Conservation (phyloP, 2,888 invertebrate genomes). For the Idaea aversata region DNA sequence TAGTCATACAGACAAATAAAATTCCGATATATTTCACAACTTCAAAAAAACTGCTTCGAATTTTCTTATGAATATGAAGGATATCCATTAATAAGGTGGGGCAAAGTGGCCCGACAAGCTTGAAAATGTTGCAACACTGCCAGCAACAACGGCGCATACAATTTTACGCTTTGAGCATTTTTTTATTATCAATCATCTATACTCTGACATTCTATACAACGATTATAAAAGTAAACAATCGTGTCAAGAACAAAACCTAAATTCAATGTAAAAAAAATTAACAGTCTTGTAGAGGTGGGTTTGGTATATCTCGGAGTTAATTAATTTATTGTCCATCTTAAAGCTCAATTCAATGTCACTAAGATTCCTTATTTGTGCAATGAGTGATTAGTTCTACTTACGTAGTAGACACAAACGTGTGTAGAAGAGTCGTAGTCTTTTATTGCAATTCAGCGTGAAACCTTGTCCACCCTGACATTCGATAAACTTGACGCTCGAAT, state of each 20-base stretch:
- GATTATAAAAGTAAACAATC: not conserved
- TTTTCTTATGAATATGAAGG: constrained; percentile 33
- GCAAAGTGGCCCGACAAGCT: constrained; percentile 22
- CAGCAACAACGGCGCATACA: not conserved
- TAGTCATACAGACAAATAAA: constrained; percentile 4
- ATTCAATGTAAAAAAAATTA: not conserved
- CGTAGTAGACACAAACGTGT: constrained; percentile 11
- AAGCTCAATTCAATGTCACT: not conserved
- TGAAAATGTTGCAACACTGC: constrained; percentile 26
- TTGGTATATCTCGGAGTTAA: too few relatives aligned
- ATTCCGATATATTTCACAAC: constrained; percentile 29
- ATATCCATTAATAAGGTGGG: constrained; percentile 22
- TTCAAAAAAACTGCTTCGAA: constrained; percentile 22
- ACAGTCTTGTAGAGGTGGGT: not conserved
- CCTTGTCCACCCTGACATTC: constrained; percentile 66
- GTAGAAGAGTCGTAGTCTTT: constrained; percentile 14
- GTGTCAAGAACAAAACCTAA: not conserved
- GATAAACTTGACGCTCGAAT: constrained; percentile 43
- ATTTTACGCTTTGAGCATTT: not conserved
- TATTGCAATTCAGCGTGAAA: constrained; percentile 30
- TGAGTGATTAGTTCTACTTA: constrained; percentile 17
- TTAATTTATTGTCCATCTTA: not conserved
- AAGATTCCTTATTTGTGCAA: constrained; percentile 2
- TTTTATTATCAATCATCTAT: not conserved
- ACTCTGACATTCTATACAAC: not conserved